phyloP scores from a whole-genome alignment of 2,888 invertebrate genomes.

The Corbicula japonica region DNA sequence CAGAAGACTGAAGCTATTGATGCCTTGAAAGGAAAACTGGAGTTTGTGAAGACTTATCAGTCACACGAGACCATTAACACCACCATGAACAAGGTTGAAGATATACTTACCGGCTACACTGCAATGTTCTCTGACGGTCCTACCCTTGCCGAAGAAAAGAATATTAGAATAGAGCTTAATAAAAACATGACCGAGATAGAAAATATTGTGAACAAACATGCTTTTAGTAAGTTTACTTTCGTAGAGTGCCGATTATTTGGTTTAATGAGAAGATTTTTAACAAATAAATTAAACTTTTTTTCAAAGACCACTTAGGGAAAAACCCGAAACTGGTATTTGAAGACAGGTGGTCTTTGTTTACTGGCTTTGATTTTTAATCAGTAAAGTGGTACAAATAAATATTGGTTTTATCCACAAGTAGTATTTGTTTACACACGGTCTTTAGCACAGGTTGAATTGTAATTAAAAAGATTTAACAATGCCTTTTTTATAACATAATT shows the following conservation, averaged over 20 bases:
- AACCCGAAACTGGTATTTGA: too few relatives aligned
- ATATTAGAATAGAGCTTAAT: constrained; percentile 30
- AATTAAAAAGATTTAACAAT: too few relatives aligned
- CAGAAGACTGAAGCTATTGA: constrained; percentile 64
- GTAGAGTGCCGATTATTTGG: background rate
- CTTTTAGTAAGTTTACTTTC: constrained; percentile 42
- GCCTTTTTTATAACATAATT: too few relatives aligned
- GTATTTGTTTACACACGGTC: too few relatives aligned
- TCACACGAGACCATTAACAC: constrained; percentile 36
- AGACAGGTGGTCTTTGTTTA: too few relatives aligned
- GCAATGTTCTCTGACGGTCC: constrained; percentile 32
- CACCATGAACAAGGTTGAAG: constrained; percentile 58
- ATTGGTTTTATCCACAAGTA: too few relatives aligned
- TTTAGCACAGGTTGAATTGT: too few relatives aligned
- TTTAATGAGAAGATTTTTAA: background rate
- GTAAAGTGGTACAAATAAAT: too few relatives aligned
- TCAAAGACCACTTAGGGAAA: too few relatives aligned
- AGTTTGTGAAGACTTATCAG: constrained; percentile 54
- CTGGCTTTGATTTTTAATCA: too few relatives aligned
- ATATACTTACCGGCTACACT: constrained; percentile 49
- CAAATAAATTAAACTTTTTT: too few relatives aligned
- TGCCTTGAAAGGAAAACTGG: constrained; percentile 62
- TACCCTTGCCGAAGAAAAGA: constrained; percentile 43
- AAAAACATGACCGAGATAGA: constrained; percentile 53
- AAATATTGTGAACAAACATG: constrained; percentile 34